These are phyloP conservation scores for Polypterus bichir DNA, from an alignment of 2,113 vertebrate species.

Conservation along the genomic window DNA sequence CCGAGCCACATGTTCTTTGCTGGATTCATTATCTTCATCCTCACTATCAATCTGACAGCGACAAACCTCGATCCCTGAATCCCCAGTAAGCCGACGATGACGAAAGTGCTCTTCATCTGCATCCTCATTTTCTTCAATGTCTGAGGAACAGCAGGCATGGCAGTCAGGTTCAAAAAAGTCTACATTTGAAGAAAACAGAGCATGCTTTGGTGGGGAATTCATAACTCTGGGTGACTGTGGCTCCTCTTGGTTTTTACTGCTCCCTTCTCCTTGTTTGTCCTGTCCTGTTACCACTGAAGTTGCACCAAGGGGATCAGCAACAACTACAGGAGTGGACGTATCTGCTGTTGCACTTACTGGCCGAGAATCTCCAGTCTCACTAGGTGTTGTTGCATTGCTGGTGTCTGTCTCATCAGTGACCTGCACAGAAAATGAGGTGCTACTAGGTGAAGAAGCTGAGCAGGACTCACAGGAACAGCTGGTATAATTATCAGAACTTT, in stretches of 20 bases:
- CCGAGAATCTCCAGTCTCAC: slow-evolving; percentile 25
- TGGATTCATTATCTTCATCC: slow-evolving; percentile 25
- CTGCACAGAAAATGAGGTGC: slow-evolving; percentile 64
- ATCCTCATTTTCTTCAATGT: slow-evolving; percentile 39
- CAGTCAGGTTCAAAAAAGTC: slow-evolving; percentile 32
- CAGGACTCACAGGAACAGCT: slow-evolving; percentile 76
- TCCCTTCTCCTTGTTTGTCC: background rate
- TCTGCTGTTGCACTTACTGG: background rate
- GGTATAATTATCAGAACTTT: slow-evolving; percentile 68
- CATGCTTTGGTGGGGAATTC: slow-evolving; percentile 26
- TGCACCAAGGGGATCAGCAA: slow-evolving; percentile 31
- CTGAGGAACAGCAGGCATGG: slow-evolving; percentile 28
- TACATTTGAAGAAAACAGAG: slow-evolving; percentile 39
- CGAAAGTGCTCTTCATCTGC: slow-evolving; percentile 57
- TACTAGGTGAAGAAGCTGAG: slow-evolving; percentile 66
- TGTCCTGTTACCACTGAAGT: slow-evolving; percentile 14
- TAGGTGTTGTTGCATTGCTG: slow-evolving; percentile 50
- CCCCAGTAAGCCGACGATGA: slow-evolving; percentile 74
- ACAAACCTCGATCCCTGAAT: slow-evolving; percentile 86
- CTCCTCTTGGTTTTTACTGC: slow-evolving; percentile 21
- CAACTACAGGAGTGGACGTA: slow-evolving; percentile 21
- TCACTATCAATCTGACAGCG: slow-evolving; percentile 49
- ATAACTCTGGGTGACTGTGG: slow-evolving; percentile 14
- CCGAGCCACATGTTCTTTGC: slow-evolving; percentile 20
- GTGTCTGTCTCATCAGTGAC: slow-evolving; percentile 62